Evolutionary conservation across 2,888 invertebrate genomes (phyloP), one percentile per base, ranked within the genome.

Genomic region (Polymixis flavicincta): DNA sequence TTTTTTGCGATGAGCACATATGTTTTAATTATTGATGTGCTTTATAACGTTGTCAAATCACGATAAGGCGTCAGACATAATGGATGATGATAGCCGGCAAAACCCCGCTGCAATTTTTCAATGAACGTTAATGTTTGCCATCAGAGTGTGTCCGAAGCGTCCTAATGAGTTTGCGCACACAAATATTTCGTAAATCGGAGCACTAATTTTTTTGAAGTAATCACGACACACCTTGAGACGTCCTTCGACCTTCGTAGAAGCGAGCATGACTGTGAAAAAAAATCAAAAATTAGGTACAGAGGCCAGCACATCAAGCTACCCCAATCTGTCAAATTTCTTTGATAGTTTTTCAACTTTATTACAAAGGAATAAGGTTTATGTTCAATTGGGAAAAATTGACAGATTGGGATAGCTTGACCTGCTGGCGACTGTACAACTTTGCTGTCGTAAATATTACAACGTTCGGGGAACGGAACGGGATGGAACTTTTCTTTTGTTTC

Each of bases 201-300:
- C 90, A 92, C 90, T 87, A 22, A 88, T 90, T 93, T 93, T 93
- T 92, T 91, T 91, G 78, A 87, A 85, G 69, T 87, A 87, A 88
- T 89, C 84, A 87, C 87, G 78, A 84, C 89, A 91, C 92, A 93
- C 92, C 93, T 93, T 90, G 83, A 81, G 64, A 86, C 88, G 92
- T 93, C 92, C 92, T 93, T 91, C 90, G 87, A 89, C 94, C 94
- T 96, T 95, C 95, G 89, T 83, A 93, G 95, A 96, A 96, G 88
- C 63, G 63, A 74, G 90, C 92, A 92, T 90, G 86, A 90, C 77
- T 78, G 42, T 91, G 90, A 92, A 92, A 92, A 92, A 92, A 90
- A 87, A 78, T 83, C 83, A 83, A 92, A 94, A 93, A 93, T 93
- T 92, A 85, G 68, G 77, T 77, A 93, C n/a, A n/a, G n/a, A n/a